Evolutionary conservation across 2,888 invertebrate species (phyloP).

Genomic region (Lordiphosa fenestrarum): DNA sequence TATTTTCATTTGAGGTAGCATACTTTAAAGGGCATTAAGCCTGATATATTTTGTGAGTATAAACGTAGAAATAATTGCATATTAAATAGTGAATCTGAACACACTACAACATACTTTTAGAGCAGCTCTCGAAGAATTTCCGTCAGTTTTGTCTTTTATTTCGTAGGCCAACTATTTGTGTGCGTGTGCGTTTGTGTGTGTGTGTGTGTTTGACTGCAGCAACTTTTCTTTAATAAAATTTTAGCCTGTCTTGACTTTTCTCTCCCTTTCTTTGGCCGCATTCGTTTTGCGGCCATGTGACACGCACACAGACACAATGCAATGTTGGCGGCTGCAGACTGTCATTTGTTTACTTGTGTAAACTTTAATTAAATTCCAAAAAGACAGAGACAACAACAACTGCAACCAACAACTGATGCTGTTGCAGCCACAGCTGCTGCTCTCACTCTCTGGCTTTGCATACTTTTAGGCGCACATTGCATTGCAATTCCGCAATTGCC

Average conservation of each 20-base stretch:
- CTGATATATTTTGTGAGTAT: too few species aligned
- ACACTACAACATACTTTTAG: neutral
- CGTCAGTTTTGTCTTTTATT: slow-evolving; percentile 22
- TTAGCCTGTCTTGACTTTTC: slow-evolving; percentile 39
- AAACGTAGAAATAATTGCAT: too few species aligned
- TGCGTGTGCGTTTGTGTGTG: slow-evolving; percentile 18
- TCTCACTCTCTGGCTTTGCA: slow-evolving; percentile 9
- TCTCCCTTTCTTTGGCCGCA: slow-evolving; percentile 26
- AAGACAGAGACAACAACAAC: slow-evolving; percentile 57
- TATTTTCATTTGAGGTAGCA: too few species aligned
- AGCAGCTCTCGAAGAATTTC: slow-evolving; percentile 33
- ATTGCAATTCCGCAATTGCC: slow-evolving; percentile 28
- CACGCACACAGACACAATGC: slow-evolving; percentile 30
- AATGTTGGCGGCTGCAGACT: slow-evolving; percentile 58
- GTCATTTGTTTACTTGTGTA: slow-evolving; percentile 75
- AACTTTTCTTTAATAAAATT: slow-evolving; percentile 66
- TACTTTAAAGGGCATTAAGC: too few species aligned
- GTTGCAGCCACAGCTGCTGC: slow-evolving; percentile 41
- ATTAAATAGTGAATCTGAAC: too few species aligned
- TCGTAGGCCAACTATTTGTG: slow-evolving; percentile 18
- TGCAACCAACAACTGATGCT: slow-evolving; percentile 26
- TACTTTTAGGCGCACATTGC: slow-evolving; percentile 36
- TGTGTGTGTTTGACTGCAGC: slow-evolving; percentile 15
- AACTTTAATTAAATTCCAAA: slow-evolving; percentile 73
- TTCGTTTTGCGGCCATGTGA: slow-evolving; percentile 58